A percentile compares a stretch with the other conserved stretches of the same genome.
Evolutionary conservation across 92 coral and sea anemone species (phyloP).

Genomic region (Zoanthus sociatus): DNA sequence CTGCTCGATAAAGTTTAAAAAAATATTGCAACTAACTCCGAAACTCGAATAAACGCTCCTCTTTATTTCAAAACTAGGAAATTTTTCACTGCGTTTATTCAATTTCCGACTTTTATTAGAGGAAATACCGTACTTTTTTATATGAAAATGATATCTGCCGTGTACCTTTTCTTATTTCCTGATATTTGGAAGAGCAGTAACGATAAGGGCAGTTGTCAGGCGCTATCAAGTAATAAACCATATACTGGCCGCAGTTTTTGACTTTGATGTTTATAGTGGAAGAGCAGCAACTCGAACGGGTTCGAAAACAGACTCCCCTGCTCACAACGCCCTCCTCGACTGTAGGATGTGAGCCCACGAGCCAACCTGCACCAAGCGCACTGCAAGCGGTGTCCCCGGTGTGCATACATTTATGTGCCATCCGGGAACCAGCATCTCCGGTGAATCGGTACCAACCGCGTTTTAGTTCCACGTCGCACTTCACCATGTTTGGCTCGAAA

Average conservation of each 20-base stretch:
- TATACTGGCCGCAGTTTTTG: constrained; percentile 32
- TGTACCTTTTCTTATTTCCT: constrained; percentile 6
- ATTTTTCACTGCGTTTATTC: too few species aligned
- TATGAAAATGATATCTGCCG: neutral
- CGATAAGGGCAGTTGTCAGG: constrained; percentile 25
- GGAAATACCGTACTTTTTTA: too few species aligned
- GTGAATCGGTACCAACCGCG: constrained; percentile 35
- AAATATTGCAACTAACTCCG: too few species aligned
- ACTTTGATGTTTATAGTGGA: constrained; percentile 29
- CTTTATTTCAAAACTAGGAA: too few species aligned
- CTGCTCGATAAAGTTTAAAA: too few species aligned
- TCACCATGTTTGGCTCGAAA: constrained; percentile 30
- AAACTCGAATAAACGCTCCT: too few species aligned
- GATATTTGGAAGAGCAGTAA: constrained; percentile 12
- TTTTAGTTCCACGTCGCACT: constrained; percentile 24
- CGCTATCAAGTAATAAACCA: constrained; percentile 22
- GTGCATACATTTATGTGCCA: constrained; percentile 20
- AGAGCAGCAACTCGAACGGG: constrained; percentile 22
- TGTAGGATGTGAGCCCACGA: constrained; percentile 30
- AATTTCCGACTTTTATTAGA: too few species aligned
- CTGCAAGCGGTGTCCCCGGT: constrained; percentile 26
- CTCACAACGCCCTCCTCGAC: constrained; percentile 13
- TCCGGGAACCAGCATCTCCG: constrained; percentile 23
- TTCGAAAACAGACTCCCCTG: constrained; percentile 45
- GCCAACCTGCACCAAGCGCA: constrained; percentile 40